Percentiles rank a stretch among this genome's conserved stretches.
phyloP scores from a whole-genome alignment of 2,888 invertebrate genomes.

The Lithophane socia region DNA sequence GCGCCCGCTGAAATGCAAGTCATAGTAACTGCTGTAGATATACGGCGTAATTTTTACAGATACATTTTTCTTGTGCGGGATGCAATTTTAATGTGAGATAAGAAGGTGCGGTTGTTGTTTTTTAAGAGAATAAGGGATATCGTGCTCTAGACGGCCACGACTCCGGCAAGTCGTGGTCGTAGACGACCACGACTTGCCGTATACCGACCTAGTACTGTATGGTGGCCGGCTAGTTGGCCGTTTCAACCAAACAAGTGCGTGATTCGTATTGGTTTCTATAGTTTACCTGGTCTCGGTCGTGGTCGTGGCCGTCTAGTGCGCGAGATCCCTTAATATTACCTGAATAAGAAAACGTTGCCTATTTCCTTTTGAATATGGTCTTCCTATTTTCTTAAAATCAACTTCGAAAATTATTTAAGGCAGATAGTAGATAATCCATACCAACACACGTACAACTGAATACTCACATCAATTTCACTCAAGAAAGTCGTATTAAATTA shows the following conservation, averaged over 20 bases:
- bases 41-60: conserved; percentile 11
- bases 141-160: no score
- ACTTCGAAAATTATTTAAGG: background rate
- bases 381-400: background rate
- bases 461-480: conserved; percentile 61
- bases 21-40: conserved; percentile 66
- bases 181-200: no score
- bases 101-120: background rate
- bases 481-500: conserved; percentile 74
- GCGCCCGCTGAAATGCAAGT: conserved; percentile 79
- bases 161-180: no score
- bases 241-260: no score
- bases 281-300: no score
- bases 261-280: no score
- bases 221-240: no score
- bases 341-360: background rate
- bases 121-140: background rate
- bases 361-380: background rate
- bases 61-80: background rate
- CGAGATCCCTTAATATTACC: background rate
- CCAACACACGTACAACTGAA: conserved; percentile 30
- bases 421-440: conserved; percentile 6
- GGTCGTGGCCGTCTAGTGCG: no score
- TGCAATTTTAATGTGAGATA: background rate
- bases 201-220: no score